These are phyloP conservation scores for Melanostoma scalare DNA, from an alignment of 2,888 invertebrate genomes.

Conservation along the genomic window DNA sequence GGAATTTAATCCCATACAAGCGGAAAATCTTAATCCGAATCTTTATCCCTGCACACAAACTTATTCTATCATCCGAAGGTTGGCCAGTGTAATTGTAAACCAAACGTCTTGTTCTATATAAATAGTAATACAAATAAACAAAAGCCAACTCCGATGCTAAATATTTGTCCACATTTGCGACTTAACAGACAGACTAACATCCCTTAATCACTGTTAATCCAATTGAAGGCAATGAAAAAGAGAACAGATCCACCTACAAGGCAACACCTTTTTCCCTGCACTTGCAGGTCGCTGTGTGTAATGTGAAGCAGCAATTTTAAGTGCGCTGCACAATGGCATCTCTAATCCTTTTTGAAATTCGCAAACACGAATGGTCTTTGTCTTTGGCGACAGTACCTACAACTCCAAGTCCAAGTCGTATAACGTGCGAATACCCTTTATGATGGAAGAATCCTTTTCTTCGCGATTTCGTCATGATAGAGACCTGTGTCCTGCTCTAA, in stretches of 20 bases:
- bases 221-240: constrained; percentile 65
- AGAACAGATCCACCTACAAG: constrained; percentile 45
- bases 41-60: constrained; percentile 1
- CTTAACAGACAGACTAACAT: constrained; percentile 56
- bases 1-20: constrained; percentile 53
- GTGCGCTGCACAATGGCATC: constrained; percentile 31
- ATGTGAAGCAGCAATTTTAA: constrained; percentile 14
- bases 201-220: constrained; percentile 70
- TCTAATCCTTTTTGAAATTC: constrained; percentile 53
- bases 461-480: neutral
- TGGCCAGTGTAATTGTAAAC: constrained; percentile 60
- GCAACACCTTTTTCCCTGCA: constrained; percentile 33
- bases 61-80: constrained; percentile 1
- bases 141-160: constrained; percentile 47
- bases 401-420: neutral
- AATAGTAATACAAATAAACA: constrained; percentile 54
- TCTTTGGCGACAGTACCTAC: constrained; percentile 53
- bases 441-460: constrained; percentile 27
- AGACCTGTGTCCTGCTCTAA: constrained; percentile 38
- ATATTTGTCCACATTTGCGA: constrained; percentile 68
- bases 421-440: constrained; percentile 29
- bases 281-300: constrained; percentile 26
- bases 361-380: constrained; percentile 30
- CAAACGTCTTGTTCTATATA: constrained; percentile 36
- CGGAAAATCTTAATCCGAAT: constrained; percentile 63